Conservation (phyloP, 2,113 vertebrate genomes). For the Percopsis transmontana region DNA sequence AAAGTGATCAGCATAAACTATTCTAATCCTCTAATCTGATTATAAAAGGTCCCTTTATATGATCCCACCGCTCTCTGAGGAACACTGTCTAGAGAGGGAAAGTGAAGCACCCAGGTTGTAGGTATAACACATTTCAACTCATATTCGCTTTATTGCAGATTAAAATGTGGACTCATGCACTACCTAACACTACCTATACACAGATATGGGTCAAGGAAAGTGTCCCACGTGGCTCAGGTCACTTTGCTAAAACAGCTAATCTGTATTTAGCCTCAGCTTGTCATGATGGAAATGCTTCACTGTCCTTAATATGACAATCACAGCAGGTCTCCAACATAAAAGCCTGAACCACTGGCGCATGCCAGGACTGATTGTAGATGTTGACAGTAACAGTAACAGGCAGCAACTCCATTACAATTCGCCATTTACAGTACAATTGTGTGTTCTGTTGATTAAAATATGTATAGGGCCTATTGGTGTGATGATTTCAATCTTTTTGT, state of each 20-base stretch:
- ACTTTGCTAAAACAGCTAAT: constrained; percentile 70
- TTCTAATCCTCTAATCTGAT: constrained; percentile 85
- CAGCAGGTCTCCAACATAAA: too few species aligned
- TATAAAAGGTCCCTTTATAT: constrained; percentile 64
- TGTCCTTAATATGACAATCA: constrained; percentile 37
- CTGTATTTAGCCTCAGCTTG: constrained; percentile 74
- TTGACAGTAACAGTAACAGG: neutral
- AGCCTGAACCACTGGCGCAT: too few species aligned
- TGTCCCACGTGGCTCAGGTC: constrained; percentile 42
- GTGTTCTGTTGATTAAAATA: neutral
- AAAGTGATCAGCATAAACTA: constrained; percentile 85
- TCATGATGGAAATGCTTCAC: constrained; percentile 55
- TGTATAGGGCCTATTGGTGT: too few species aligned
- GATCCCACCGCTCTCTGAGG: constrained; percentile 20
- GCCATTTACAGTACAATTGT: too few species aligned
- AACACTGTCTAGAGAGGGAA: constrained; percentile 6
- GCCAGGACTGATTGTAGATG: neutral
- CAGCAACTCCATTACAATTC: too few species aligned
- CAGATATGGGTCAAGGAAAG: constrained; percentile 50
- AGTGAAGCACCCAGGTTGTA: constrained; percentile 16
- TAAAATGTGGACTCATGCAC: neutral
- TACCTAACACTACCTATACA: neutral
- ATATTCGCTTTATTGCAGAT: neutral
- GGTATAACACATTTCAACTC: neutral
- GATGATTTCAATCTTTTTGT: too few species aligned